A percentile compares a stretch with the other conserved stretches of the same genome.
Evolutionary conservation across 2,797 vertebrate genomes (phyloP).

Genomic region (Potorous gilbertii): DNA sequence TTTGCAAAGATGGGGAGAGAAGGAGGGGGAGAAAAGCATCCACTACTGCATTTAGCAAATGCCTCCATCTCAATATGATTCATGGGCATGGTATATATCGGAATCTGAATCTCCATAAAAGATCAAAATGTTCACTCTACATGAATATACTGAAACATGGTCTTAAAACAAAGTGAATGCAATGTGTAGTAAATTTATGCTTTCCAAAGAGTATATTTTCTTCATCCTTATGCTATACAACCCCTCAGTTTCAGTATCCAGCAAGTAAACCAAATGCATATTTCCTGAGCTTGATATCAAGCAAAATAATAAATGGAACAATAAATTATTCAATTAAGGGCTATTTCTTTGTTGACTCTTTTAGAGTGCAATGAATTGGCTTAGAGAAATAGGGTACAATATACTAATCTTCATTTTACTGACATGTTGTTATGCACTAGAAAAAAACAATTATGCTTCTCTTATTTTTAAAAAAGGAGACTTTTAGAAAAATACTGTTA

Average conservation of each 20-base stretch:
- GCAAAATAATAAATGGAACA: slow-evolving; percentile 69
- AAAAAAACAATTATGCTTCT: slow-evolving; percentile 60
- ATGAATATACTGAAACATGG: background rate
- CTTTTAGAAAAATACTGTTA: slow-evolving; percentile 42
- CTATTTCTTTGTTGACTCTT: slow-evolving; percentile 65
- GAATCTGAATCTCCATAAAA: slow-evolving; percentile 42
- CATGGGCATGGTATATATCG: slow-evolving; percentile 31
- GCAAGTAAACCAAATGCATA: slow-evolving; percentile 57
- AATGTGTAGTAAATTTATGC: slow-evolving; percentile 17
- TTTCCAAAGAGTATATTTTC: slow-evolving; percentile 25
- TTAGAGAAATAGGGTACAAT: slow-evolving; percentile 53
- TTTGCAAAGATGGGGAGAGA: slow-evolving; percentile 6
- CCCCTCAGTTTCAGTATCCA: slow-evolving; percentile 64
- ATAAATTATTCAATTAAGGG: slow-evolving; percentile 74
- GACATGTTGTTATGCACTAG: slow-evolving; percentile 50
- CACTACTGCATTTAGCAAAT: slow-evolving; percentile 15
- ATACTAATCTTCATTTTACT: slow-evolving; percentile 58
- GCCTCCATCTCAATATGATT: slow-evolving; percentile 49
- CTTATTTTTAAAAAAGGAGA: background rate
- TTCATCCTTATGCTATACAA: slow-evolving; percentile 49
- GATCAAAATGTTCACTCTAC: slow-evolving; percentile 2
- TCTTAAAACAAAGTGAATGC: slow-evolving; percentile 31
- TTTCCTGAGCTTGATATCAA: slow-evolving; percentile 57
- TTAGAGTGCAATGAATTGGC: slow-evolving; percentile 57
- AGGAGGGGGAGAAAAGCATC: fast-evolving